Conservation (phyloP, 2,888 invertebrate genomes). For the Netelia fuscicornis region DNA sequence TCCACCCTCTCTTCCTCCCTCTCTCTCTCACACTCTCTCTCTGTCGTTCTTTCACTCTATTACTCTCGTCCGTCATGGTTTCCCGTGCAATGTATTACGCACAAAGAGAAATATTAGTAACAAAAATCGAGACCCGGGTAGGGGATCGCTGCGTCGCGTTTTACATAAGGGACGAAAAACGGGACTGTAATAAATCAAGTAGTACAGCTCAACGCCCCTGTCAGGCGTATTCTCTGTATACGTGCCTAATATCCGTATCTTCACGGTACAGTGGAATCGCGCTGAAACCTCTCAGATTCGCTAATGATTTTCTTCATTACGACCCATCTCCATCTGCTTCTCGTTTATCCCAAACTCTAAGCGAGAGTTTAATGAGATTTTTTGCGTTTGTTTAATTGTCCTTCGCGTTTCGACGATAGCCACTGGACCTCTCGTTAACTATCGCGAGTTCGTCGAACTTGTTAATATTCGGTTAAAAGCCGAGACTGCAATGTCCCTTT, state of each 20-base stretch:
- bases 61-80: slow-evolving; percentile 4
- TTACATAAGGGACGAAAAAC: slow-evolving; percentile 34
- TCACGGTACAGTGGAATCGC: not conserved
- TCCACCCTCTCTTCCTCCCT: not conserved
- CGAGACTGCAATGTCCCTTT: not conserved
- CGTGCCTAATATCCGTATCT: not conserved
- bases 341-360: not conserved
- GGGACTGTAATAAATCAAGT: slow-evolving; percentile 64
- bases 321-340: not conserved
- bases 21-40: not conserved
- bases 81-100: slow-evolving; percentile 26
- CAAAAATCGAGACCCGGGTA: not conserved
- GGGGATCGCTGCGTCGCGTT: slow-evolving; percentile 8
- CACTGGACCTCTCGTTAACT: not conserved
- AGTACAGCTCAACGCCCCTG: slow-evolving; percentile 47
- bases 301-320: slow-evolving; percentile 8
- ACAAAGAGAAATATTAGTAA: slow-evolving; percentile 58
- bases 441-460: slow-evolving; percentile 7
- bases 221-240: slow-evolving; percentile 27
- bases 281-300: not conserved
- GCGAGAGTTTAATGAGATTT: not conserved
- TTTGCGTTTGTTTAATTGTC: slow-evolving; percentile 2
- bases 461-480: slow-evolving; percentile 14
- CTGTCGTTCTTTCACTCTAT: not conserved
- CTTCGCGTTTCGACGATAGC: not conserved